phyloP scores from a whole-genome alignment of 2,797 vertebrate genomes.

The Stomatorhinus walkeri region DNA sequence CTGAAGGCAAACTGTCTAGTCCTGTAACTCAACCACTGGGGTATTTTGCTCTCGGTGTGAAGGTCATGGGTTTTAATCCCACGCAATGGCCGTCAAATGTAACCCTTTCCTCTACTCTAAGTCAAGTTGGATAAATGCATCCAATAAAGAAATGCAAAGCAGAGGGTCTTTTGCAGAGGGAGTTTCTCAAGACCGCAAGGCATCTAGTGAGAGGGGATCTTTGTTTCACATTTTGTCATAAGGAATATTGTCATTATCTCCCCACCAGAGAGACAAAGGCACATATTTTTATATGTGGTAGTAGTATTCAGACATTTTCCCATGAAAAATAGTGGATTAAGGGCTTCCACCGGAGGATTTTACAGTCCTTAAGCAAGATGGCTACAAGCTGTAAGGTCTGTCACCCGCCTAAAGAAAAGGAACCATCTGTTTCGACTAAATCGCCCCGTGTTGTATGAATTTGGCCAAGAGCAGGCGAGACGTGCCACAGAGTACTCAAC shows the following conservation, averaged over 20 bases:
- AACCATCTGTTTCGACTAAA: slow-evolving; percentile 10
- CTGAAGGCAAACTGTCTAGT: background rate
- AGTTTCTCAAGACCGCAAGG: background rate
- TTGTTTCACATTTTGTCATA: background rate
- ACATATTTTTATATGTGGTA: background rate
- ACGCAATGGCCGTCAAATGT: background rate
- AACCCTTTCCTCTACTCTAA: background rate
- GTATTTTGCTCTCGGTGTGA: background rate
- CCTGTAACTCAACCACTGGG: background rate
- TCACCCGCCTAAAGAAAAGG: background rate
- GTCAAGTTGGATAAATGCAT: background rate
- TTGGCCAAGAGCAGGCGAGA: background rate
- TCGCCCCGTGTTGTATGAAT: background rate
- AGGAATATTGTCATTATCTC: background rate
- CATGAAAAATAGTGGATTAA: background rate
- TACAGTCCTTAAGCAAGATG: background rate
- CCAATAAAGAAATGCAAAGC: background rate
- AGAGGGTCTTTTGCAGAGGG: background rate
- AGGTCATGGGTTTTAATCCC: background rate
- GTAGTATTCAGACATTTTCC: background rate
- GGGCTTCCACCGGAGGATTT: background rate
- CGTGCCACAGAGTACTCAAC: slow-evolving; percentile 15
- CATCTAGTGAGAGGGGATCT: background rate
- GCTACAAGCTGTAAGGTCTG: background rate
- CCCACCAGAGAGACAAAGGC: background rate